Base-by-base conservation (phyloP, 2,888 invertebrate genomes). In the Crematogaster levior region DNA sequence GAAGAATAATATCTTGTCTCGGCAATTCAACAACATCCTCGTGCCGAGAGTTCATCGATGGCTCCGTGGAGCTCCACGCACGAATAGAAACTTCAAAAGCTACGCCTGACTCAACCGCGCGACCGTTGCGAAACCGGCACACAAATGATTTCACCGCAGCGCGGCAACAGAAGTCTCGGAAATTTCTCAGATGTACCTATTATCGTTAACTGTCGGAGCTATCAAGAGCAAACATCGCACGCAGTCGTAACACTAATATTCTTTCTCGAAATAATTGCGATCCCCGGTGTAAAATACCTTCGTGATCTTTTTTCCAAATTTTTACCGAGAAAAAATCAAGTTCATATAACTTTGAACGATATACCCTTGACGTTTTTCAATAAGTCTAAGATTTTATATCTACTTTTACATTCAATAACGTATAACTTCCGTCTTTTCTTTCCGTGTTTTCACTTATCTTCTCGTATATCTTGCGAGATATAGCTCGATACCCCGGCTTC, bases 141-240 rank as follows among this genome's bases (percentile, higher is more conserved):
- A 75, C 70, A 74, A 85, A 88, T 80, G 84, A 88, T 88, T 88
- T 88, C 88, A 75, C 86, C 82, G 43, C 75, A 27, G 43, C 77
- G 56, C n/a, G 27, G 63, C 61, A 66, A 53, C 40, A 46, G 27
- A 61, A 56, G 73, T 70, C 60, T 82, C 82, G 37, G 73, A 65
- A 81, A 75, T 72, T 84, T 87, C 87, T 72, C 53, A 81, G 80
- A 72, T 68, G 43, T 40, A 66, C 40, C 56, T 68, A 68, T 66
- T 77, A 73, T 43, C 74, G 80, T 61, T 73, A 74, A 74, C 56
- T 27, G 43, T 43, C 18, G 24, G 12, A 34, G 30, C 53, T 68
- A 79, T 79, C 77, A 68, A 68, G 34, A 75, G 15, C 75, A 40
- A 18, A 58, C 56, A 79, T 46, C 24, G 70, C 18, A 21, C 30